Evolutionary conservation across 2,888 invertebrate species (phyloP).

Genomic region (Chloroclystis v-ata): DNA sequence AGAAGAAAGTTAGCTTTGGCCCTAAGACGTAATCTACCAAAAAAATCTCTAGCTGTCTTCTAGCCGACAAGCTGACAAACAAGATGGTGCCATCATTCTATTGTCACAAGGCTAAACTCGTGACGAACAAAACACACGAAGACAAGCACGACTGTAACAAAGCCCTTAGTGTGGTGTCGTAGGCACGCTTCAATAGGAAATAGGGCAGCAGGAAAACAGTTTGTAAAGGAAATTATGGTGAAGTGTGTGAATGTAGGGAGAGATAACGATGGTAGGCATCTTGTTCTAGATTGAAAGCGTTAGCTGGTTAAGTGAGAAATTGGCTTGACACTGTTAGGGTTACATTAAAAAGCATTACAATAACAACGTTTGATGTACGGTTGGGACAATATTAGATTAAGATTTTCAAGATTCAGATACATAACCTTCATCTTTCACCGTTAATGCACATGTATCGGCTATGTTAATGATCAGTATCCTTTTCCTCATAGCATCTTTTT

Average conservation of each 20-base stretch:
- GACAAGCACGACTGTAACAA: constrained; percentile 30
- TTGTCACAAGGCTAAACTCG: constrained; percentile 1
- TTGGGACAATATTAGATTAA: too few species aligned
- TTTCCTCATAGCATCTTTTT: too few species aligned
- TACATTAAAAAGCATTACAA: too few species aligned
- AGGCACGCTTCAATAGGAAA: constrained; percentile 53
- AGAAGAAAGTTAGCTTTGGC: too few species aligned
- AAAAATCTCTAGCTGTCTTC: too few species aligned
- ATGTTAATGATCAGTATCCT: too few species aligned
- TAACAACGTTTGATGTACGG: too few species aligned
- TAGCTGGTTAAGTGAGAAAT: background rate
- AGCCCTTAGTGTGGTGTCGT: constrained; percentile 42
- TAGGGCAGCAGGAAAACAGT: constrained; percentile 55
- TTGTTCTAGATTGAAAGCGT: background rate
- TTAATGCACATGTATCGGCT: too few species aligned
- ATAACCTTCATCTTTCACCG: too few species aligned
- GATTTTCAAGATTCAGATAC: too few species aligned
- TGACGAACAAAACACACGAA: background rate
- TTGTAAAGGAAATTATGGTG: constrained; percentile 52
- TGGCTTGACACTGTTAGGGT: background rate
- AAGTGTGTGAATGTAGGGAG: constrained; percentile 30
- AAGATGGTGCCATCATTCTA: background rate
- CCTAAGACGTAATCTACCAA: too few species aligned
- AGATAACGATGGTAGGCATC: constrained; percentile 10
- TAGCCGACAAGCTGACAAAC: background rate